Conservation (phyloP, 2,113 vertebrate genomes). For the Egretta garzetta region DNA sequence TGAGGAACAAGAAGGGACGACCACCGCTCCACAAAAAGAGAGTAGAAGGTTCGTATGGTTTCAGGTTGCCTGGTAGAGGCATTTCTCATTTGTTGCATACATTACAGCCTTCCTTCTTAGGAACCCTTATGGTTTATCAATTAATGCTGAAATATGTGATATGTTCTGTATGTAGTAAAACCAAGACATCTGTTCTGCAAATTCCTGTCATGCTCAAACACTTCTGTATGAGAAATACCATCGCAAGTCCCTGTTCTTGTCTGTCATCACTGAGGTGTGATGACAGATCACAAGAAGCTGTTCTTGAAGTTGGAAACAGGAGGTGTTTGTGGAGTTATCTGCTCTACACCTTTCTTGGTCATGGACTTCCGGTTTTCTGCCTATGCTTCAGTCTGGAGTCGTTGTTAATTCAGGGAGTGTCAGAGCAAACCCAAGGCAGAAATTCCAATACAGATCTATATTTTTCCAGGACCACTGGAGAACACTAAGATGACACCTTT, state of each 20-base stretch:
- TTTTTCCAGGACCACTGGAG: neutral
- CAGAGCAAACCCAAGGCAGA: neutral
- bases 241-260: neutral
- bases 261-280: neutral
- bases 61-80: neutral
- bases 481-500: neutral
- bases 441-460: neutral
- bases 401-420: neutral
- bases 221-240: neutral
- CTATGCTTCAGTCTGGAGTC: neutral
- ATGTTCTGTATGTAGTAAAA: neutral
- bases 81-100: neutral
- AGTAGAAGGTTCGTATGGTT: slow-evolving; percentile 85
- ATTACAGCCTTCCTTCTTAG: neutral
- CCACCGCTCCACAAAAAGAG: slow-evolving; percentile 94
- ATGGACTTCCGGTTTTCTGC: neutral
- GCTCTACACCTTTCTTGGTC: neutral
- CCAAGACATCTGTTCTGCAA: neutral
- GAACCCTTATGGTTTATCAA: too few species aligned
- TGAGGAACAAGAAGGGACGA: slow-evolving; percentile 97
- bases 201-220: fast-evolving
- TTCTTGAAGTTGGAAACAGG: neutral
- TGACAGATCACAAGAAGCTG: too few species aligned
- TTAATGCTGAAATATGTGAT: fast-evolving
- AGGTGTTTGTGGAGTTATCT: neutral